phyloP scores from a whole-genome alignment of 1,140 invertebrate genomes.

The Scaptodrosophila lebanonensis region DNA sequence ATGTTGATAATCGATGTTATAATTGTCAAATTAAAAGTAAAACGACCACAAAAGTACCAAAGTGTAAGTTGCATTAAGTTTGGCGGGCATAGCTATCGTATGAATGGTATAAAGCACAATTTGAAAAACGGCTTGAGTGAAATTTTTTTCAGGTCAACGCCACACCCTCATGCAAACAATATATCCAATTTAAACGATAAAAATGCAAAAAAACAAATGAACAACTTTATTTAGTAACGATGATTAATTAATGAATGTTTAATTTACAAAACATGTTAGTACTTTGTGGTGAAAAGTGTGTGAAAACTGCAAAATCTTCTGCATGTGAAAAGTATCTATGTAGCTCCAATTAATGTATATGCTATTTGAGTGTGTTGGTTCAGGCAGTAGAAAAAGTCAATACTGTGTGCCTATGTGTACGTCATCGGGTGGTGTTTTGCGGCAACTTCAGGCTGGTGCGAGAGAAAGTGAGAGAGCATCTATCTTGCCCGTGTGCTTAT shows the following conservation, averaged over 20 bases:
- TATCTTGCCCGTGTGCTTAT: slow-evolving; percentile 13
- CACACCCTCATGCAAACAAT: slow-evolving; percentile 58
- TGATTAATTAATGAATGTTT: background rate
- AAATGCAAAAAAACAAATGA: slow-evolving; percentile 18
- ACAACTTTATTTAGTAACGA: slow-evolving; percentile 6
- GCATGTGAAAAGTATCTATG: slow-evolving; percentile 49
- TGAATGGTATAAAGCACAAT: slow-evolving; percentile 17
- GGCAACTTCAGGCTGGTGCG: slow-evolving; percentile 45
- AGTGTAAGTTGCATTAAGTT: slow-evolving; percentile 54
- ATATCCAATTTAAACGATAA: slow-evolving; percentile 54
- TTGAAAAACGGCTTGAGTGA: slow-evolving; percentile 41
- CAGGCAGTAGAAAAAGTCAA: slow-evolving; percentile 19
- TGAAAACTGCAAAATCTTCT: slow-evolving; percentile 30
- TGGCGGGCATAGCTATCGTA: slow-evolving; percentile 9
- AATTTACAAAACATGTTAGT: background rate
- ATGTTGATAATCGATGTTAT: slow-evolving; percentile 51
- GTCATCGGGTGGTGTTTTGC: slow-evolving; percentile 57
- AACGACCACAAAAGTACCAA: slow-evolving; percentile 28
- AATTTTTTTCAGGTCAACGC: slow-evolving; percentile 74
- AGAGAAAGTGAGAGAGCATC: slow-evolving; percentile 50
- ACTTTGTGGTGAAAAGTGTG: slow-evolving; percentile 1
- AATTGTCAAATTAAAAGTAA: slow-evolving; percentile 37
- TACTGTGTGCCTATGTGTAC: slow-evolving; percentile 47
- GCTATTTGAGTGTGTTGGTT: slow-evolving; percentile 14
- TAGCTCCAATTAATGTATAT: slow-evolving; percentile 36